These are phyloP conservation scores for Chaetodon auriga DNA, from an alignment of 2,113 vertebrate genomes.

Conservation along the genomic window DNA sequence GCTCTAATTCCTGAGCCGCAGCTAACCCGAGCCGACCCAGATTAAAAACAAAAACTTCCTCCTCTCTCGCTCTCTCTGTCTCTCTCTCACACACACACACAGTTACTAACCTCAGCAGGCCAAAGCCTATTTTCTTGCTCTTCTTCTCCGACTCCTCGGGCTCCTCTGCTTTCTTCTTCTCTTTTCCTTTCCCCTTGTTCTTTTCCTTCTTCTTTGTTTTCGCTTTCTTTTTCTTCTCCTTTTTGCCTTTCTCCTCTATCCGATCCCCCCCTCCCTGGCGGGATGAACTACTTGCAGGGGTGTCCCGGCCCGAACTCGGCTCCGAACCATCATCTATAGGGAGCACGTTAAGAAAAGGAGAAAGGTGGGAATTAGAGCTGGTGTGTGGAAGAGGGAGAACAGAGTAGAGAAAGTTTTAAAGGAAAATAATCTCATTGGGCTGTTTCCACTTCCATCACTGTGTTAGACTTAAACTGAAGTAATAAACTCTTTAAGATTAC, in stretches of 20 bases:
- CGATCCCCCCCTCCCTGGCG: slow-evolving; percentile 82
- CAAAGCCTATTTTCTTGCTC: slow-evolving; percentile 92
- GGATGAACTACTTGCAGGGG: slow-evolving; percentile 86
- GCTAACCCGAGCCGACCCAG: too few species aligned
- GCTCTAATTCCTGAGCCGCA: too few species aligned
- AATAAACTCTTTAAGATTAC: not conserved
- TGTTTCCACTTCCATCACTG: not conserved
- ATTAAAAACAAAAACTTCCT: not conserved
- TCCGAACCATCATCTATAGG: slow-evolving; percentile 90
- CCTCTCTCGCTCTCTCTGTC: too few species aligned
- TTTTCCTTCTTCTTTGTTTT: slow-evolving; percentile 91
- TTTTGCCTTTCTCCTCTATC: slow-evolving; percentile 78
- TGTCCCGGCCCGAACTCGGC: slow-evolving; percentile 91
- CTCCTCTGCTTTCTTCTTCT: slow-evolving; percentile 91
- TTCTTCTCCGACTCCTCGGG: slow-evolving; percentile 91
- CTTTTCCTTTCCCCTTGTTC: slow-evolving; percentile 87
- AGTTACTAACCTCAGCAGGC: slow-evolving; percentile 88
- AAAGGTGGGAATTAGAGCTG: not conserved
- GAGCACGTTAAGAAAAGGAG: not conserved
- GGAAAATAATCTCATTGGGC: not conserved
- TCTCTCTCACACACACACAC: not conserved
- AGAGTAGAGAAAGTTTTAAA: not conserved
- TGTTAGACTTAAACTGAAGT: not conserved
- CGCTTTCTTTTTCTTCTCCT: slow-evolving; percentile 86
- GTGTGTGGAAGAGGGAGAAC: too few species aligned